Evolutionary conservation across 2,888 invertebrate genomes (phyloP).

Genomic region (Tupiocoris notatus): DNA sequence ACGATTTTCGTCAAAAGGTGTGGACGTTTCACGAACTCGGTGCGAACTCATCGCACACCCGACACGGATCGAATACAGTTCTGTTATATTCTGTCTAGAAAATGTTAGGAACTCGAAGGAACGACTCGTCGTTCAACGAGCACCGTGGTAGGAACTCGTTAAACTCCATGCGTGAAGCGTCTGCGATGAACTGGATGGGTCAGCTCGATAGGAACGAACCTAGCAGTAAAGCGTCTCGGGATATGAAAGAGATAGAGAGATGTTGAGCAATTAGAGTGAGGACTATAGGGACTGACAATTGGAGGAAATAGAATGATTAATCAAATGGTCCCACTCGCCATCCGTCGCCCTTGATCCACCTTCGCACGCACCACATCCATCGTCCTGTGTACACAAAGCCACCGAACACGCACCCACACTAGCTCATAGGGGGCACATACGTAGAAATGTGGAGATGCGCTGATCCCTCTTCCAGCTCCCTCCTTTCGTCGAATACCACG

Average conservation of each 20-base stretch:
- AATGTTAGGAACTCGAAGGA: too few species aligned
- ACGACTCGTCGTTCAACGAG: too few species aligned
- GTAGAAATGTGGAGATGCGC: not conserved
- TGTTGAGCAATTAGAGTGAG: not conserved
- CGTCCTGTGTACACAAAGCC: not conserved
- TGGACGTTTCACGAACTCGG: too few species aligned
- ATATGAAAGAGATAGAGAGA: not conserved
- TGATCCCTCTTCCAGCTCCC: not conserved
- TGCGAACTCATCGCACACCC: too few species aligned
- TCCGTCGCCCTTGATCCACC: not conserved
- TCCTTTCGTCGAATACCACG: not conserved
- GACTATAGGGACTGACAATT: not conserved
- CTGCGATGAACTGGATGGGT: too few species aligned
- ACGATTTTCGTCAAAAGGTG: too few species aligned
- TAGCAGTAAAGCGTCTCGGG: too few species aligned
- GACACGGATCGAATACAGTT: too few species aligned
- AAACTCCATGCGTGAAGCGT: too few species aligned
- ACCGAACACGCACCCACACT: not conserved
- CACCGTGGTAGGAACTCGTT: too few species aligned
- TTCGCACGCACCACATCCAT: not conserved
- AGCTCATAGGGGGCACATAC: not conserved
- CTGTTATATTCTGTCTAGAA: too few species aligned
- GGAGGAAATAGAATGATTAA: slow-evolving; percentile 36
- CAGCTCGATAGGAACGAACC: too few species aligned
- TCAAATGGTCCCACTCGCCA: slow-evolving; percentile 9